A percentile compares a stretch with the other conserved stretches of the same genome.
phyloP scores from a whole-genome alignment of 2,113 vertebrate species.

The Tragelaphus scriptus region DNA sequence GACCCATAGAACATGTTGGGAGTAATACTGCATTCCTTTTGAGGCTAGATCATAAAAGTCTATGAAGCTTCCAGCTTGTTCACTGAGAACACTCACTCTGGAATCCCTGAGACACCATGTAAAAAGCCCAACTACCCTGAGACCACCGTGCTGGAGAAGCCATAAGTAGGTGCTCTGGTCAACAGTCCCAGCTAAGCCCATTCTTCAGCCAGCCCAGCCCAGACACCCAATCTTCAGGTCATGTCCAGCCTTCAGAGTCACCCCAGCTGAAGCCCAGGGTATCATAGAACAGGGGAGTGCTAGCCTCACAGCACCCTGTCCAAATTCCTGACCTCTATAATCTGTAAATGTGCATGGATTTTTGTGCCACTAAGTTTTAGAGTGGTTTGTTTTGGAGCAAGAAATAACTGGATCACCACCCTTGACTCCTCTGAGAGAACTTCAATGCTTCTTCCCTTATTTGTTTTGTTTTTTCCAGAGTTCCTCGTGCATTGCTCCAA shows the following conservation, averaged over 20 bases:
- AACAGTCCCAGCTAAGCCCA: neutral
- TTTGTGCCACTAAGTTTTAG: neutral
- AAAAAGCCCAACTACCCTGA: neutral
- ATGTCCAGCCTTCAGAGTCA: neutral
- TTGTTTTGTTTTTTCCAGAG: neutral
- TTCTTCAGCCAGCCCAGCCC: neutral
- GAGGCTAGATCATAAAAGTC: neutral
- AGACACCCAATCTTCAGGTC: neutral
- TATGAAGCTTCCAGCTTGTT: neutral
- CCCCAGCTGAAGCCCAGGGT: neutral
- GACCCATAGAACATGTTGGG: neutral
- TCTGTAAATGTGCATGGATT: neutral
- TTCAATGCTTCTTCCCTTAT: neutral
- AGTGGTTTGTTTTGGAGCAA: neutral
- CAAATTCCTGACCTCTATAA: neutral
- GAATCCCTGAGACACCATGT: neutral
- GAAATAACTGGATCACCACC: neutral
- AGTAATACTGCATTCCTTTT: neutral
- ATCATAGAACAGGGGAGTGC: neutral
- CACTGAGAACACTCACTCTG: neutral
- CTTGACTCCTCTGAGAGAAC: neutral
- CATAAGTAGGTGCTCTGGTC: neutral
- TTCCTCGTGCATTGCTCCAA: fast-evolving
- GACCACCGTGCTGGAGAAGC: neutral
- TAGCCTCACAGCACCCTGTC: neutral